Conservation (phyloP, 2,113 vertebrate genomes). For the Bubo blakistoni region DNA sequence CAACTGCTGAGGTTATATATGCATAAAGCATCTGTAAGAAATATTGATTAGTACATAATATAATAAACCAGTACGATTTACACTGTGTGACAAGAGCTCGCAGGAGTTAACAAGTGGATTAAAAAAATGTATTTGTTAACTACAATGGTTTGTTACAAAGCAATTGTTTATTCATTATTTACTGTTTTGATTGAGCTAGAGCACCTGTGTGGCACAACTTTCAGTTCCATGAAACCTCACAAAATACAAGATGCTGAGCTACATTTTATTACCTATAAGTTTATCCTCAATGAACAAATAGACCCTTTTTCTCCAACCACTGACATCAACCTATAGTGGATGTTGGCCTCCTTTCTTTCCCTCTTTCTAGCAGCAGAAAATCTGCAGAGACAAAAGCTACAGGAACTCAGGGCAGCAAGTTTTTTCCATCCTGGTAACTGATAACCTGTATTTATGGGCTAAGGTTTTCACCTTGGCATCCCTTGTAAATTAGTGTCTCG, state of each 20-base stretch:
- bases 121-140: neutral
- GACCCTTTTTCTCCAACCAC: neutral
- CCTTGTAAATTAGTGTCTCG: neutral
- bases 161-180: slow-evolving; percentile 5
- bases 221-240: neutral
- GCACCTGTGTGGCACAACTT: neutral
- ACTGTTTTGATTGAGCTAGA: neutral
- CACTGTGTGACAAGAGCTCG: neutral
- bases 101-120: neutral
- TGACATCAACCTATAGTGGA: neutral
- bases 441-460: neutral
- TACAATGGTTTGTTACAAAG: neutral
- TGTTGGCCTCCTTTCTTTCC: neutral
- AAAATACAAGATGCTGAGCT: neutral
- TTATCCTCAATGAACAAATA: neutral
- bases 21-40: neutral
- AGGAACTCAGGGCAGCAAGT: neutral
- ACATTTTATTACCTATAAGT: neutral
- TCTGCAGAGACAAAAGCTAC: neutral
- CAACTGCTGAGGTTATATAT: neutral
- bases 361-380: neutral
- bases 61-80: slow-evolving; percentile 5
- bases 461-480: neutral
- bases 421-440: neutral
- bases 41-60: neutral